A percentile compares a stretch with the other conserved stretches of the same genome.
Evolutionary conservation across 1,140 invertebrate species (phyloP).

Genomic region (Drosophila fuyamai): DNA sequence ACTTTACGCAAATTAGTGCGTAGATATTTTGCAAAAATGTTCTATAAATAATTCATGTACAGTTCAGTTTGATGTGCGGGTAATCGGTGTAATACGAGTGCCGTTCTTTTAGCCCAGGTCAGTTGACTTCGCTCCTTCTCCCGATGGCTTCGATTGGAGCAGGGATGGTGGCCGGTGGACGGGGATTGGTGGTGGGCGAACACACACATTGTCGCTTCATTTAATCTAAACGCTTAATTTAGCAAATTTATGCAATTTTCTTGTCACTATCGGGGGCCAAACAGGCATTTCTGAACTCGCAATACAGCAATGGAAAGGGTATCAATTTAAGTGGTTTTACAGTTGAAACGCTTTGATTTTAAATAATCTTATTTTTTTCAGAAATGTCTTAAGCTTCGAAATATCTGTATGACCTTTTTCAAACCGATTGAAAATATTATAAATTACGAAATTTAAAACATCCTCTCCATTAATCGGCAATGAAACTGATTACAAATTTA

Average conservation of each 20-base stretch:
- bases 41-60: slow-evolving; percentile 81
- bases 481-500: background rate
- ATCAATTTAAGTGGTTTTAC: background rate
- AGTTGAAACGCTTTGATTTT: no score
- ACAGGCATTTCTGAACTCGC: background rate
- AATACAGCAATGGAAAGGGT: no score
- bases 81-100: slow-evolving; percentile 40
- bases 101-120: slow-evolving; percentile 13
- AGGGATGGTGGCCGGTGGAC: background rate
- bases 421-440: no score
- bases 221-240: slow-evolving; percentile 69
- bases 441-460: no score
- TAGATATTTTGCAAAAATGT: slow-evolving; percentile 83
- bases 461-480: background rate
- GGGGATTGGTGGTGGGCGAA: background rate
- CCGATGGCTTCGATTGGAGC: slow-evolving; percentile 6
- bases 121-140: slow-evolving; percentile 19
- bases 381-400: background rate
- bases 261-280: slow-evolving; percentile 11
- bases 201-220: slow-evolving; percentile 46
- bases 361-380: no score
- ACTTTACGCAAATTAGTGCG: slow-evolving; percentile 83
- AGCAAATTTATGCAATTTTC: slow-evolving; percentile 61
- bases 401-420: background rate
- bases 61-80: slow-evolving; percentile 54